These are phyloP conservation scores for Platerodrilus igneus DNA, from an alignment of 2,888 invertebrate genomes.

Conservation along the genomic window DNA sequence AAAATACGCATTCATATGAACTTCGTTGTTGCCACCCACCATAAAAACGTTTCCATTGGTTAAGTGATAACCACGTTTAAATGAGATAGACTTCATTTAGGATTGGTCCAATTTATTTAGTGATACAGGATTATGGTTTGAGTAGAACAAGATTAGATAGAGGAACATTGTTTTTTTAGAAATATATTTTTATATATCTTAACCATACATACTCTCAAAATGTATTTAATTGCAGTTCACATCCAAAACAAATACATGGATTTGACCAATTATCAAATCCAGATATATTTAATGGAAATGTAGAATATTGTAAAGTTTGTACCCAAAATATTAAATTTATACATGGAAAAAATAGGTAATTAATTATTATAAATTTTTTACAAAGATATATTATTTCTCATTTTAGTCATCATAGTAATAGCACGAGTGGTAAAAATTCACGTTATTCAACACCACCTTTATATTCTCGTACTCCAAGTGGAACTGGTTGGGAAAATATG, in stretches of 20 bases:
- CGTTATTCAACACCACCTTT: constrained; percentile 50
- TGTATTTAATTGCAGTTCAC: constrained; percentile 34
- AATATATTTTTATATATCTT: constrained; percentile 1
- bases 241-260: constrained; percentile 41
- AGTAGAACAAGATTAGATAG: no score
- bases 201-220: no score
- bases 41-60: no score
- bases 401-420: constrained; percentile 29
- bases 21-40: no score
- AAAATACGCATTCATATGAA: no score
- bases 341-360: constrained; percentile 36
- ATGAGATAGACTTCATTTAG: no score
- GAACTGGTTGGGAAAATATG: constrained; percentile 40
- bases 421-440: constrained; percentile 34
- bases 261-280: constrained; percentile 40
- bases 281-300: constrained; percentile 31
- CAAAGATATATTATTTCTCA: no score
- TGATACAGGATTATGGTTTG: no score
- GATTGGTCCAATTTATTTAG: no score
- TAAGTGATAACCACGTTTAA: no score
- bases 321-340: constrained; percentile 40
- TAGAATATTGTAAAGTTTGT: constrained; percentile 40
- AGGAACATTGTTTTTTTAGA: constrained; percentile 5
- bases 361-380: constrained; percentile 7
- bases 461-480: constrained; percentile 55